These are phyloP conservation scores for Trisateles emortualis DNA, from an alignment of 2,888 invertebrate genomes.

Conservation along the genomic window DNA sequence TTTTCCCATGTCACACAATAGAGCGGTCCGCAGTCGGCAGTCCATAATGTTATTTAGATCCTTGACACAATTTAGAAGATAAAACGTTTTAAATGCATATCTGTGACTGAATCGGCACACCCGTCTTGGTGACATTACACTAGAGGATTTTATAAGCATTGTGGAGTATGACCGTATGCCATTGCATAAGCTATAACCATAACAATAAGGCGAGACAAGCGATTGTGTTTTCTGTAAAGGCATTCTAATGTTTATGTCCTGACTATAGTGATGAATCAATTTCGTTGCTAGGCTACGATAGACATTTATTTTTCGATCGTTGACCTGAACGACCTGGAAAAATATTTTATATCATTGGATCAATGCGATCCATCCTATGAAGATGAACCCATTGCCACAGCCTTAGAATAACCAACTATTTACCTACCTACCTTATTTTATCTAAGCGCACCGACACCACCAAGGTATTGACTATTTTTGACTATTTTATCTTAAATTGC, in stretches of 20 bases:
- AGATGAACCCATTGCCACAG: too few relatives aligned
- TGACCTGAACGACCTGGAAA: conserved; percentile 24
- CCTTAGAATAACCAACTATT: too few relatives aligned
- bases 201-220: conserved; percentile 48
- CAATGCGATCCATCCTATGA: too few relatives aligned
- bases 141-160: conserved; percentile 55
- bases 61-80: conserved; percentile 71
- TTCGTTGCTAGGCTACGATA: conserved; percentile 33
- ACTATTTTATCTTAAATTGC: too few relatives aligned
- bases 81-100: conserved; percentile 62
- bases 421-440: neutral
- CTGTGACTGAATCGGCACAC: conserved; percentile 61
- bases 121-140: conserved; percentile 53
- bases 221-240: conserved; percentile 60
- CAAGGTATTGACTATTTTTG: too few relatives aligned
- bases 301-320: conserved; percentile 29
- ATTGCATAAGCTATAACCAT: conserved; percentile 56
- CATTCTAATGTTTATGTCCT: conserved; percentile 39
- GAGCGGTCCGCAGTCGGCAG: conserved; percentile 17
- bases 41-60: conserved; percentile 53
- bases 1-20: conserved; percentile 66
- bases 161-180: conserved; percentile 45
- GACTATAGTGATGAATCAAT: conserved; percentile 35
- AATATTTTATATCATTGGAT: neutral
- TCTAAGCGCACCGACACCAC: too few relatives aligned